Evolutionary conservation across 1,140 invertebrate species (phyloP), one percentile per base, ranked within the genome.

Genomic region (Drosophila kikkawai): DNA sequence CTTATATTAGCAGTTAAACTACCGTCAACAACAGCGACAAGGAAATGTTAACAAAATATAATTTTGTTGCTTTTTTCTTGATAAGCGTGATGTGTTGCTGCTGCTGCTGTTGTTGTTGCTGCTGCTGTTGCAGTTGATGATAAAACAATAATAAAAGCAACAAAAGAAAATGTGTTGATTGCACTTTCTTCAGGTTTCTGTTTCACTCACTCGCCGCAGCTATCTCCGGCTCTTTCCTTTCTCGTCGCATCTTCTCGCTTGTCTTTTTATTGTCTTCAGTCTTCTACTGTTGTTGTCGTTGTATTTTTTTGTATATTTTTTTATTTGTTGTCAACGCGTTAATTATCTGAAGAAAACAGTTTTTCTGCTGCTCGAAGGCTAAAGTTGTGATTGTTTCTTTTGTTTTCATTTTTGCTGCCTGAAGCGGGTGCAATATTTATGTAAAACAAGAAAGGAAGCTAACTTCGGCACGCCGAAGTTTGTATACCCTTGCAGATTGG

Each of bases 331-430:
- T 79, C 60, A 73, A 59, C 60, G 61, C 68, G 34, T 61, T 66
- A 79, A 79, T 79, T 79, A 79, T 64, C 59, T 70, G 37, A 61
- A 51, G 65, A 64, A 64, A 68, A 68, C 65, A 50, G 37, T 63
- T 67, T 67, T 63, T 67, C 64, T 60, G 32, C 19, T 36, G 19
- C 15, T 60, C 36, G 63, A 66, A 66, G 39, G 51, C 64, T 47
- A 63, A 37, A 32, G 57, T 63, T 37, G 42, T 44, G 44, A 42
- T 26, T 61, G 56, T 36, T 53, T 22, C 17, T 47, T 47, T 47
- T 22, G 11, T 11, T 53, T 69, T 39, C 17, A 9, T 37, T 13
- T 69, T 29, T 67, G 12, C 47, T 65, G 8, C 17, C 58, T 50
- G 57, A 32, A 41, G 36, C 44, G 13, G 6, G 34, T 50, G 26